Conservation (phyloP, 1,140 invertebrate species). For the Dreissena polymorpha region DNA sequence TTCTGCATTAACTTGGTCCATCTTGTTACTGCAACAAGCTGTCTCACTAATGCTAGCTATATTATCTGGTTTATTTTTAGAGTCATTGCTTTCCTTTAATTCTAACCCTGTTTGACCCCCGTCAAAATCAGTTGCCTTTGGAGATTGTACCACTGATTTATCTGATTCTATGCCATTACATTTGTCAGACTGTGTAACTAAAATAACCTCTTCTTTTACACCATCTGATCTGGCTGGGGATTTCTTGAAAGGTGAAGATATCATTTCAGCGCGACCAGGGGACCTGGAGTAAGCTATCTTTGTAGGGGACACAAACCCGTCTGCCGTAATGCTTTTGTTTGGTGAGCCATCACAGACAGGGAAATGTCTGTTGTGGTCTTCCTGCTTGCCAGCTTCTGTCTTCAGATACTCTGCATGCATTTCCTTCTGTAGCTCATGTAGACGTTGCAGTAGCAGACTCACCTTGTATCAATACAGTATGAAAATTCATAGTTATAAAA, state of each 20-base stretch:
- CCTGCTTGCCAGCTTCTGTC: conserved; percentile 33
- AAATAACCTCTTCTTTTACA: too few relatives aligned
- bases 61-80: conserved; percentile 6
- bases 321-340: neutral
- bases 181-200: too few relatives aligned
- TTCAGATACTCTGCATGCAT: conserved; percentile 74
- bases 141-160: neutral
- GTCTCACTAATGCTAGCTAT: neutral
- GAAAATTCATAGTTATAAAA: neutral
- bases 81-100: neutral
- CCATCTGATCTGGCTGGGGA: neutral
- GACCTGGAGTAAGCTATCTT: conserved; percentile 8
- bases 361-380: conserved; percentile 57
- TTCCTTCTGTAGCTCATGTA: conserved; percentile 85
- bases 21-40: neutral
- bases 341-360: conserved; percentile 47
- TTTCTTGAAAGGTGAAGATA: neutral
- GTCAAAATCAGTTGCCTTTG: too few relatives aligned
- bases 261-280: neutral
- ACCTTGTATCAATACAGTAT: conserved; percentile 79
- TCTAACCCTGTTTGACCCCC: neutral
- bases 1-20: neutral
- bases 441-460: conserved; percentile 90
- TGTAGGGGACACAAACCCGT: neutral
- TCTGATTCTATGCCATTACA: neutral